A percentile compares a stretch with the other conserved stretches of the same genome.
These are phyloP conservation scores for Anneissia japonica DNA, from an alignment of 35 echinoderm and acorn worm species.

Conservation along the genomic window DNA sequence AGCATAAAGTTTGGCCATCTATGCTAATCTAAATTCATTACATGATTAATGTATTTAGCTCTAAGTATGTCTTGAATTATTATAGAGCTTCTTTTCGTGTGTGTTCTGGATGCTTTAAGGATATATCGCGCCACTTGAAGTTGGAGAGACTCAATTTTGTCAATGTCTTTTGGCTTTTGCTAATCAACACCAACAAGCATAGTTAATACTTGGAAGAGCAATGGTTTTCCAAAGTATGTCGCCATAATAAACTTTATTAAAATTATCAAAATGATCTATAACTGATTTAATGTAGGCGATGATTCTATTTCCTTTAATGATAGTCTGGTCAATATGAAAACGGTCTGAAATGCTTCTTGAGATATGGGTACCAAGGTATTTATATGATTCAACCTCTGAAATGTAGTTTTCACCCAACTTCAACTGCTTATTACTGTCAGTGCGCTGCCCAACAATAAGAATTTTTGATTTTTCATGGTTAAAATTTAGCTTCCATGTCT, in stretches of 20 bases:
- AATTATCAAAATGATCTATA: background rate
- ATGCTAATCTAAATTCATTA: too few species aligned
- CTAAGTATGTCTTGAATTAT: too few species aligned
- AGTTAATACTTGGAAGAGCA: background rate
- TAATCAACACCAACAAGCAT: background rate
- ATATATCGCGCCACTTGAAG: too few species aligned
- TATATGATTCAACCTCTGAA: background rate
- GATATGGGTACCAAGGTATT: background rate
- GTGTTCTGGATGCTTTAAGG: too few species aligned
- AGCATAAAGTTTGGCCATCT: too few species aligned
- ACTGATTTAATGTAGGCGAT: background rate
- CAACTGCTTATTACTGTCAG: background rate
- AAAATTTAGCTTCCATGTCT: background rate
- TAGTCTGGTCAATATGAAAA: background rate
- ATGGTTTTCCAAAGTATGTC: background rate
- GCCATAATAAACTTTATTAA: background rate
- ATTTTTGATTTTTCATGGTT: background rate
- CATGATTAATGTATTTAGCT: too few species aligned
- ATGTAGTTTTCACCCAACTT: background rate
- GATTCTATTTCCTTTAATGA: background rate
- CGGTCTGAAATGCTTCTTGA: background rate
- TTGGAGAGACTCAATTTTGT: too few species aligned
- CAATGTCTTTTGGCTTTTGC: too few species aligned
- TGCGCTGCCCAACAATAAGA: background rate
- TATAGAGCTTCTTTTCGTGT: too few species aligned